Percentiles rank a stretch among this genome's conserved stretches.
These are phyloP conservation scores for Cosmia trapezina DNA, from an alignment of 2,888 invertebrate genomes.

Conservation along the genomic window DNA sequence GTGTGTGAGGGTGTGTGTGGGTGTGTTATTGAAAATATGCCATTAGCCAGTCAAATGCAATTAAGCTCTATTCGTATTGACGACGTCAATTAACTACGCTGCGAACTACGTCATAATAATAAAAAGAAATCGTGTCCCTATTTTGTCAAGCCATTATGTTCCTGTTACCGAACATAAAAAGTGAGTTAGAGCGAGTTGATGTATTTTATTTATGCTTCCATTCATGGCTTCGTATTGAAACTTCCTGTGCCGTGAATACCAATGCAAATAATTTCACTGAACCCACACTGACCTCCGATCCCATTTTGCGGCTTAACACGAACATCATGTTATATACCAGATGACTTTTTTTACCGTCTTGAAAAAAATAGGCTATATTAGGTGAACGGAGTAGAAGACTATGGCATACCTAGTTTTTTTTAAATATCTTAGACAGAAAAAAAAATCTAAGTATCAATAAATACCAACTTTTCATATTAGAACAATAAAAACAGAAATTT, in stretches of 20 bases:
- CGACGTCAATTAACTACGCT: background rate
- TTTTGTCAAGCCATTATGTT: background rate
- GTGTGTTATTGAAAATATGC: background rate
- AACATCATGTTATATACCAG: background rate
- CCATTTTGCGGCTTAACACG: background rate
- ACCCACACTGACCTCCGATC: background rate
- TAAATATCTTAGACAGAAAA: too few species aligned
- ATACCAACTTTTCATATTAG: too few species aligned
- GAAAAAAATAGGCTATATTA: too few species aligned
- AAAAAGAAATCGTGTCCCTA: background rate
- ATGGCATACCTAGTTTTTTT: too few species aligned
- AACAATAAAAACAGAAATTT: too few species aligned
- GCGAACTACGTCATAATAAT: constrained; percentile 5
- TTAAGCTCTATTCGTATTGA: background rate
- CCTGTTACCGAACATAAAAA: background rate
- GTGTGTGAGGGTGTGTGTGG: background rate
- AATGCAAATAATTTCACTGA: background rate
- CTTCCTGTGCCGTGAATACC: background rate
- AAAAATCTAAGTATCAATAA: too few species aligned
- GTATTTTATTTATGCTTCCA: background rate
- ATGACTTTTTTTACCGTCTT: too few species aligned
- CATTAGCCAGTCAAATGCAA: background rate
- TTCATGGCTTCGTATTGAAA: constrained; percentile 1
- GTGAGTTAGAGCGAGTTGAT: background rate
- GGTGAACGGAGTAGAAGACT: too few species aligned